phyloP scores from a whole-genome alignment of 2,888 invertebrate species.

The Drosophila greeni region DNA sequence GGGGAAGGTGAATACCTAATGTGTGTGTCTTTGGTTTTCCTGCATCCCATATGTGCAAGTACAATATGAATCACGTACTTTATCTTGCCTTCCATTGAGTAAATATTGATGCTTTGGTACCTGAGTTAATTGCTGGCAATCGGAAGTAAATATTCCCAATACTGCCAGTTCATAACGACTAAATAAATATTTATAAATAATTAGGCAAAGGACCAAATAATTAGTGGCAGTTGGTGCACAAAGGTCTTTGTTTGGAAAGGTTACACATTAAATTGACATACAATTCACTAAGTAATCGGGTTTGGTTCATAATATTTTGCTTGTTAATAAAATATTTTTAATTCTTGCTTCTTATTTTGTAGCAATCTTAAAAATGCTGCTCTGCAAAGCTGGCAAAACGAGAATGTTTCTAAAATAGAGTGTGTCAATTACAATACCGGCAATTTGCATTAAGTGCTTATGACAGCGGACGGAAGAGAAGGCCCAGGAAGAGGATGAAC shows the following conservation, averaged over 20 bases:
- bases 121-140: constrained; percentile 21
- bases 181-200: constrained; percentile 33
- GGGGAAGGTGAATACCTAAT: constrained; percentile 1
- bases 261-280: neutral
- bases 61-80: neutral
- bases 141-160: constrained; percentile 13
- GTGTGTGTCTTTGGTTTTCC: constrained; percentile 1
- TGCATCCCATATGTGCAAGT: constrained; percentile 11
- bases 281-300: neutral
- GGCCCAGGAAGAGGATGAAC: constrained; percentile 44
- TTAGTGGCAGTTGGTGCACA: neutral
- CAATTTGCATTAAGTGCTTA: constrained; percentile 55
- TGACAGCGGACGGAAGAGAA: constrained; percentile 11
- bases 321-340: neutral
- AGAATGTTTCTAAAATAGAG: neutral
- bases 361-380: neutral
- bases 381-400: neutral
- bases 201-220: constrained; percentile 1
- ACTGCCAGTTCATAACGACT: constrained; percentile 5
- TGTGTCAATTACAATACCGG: constrained; percentile 19
- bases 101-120: constrained; percentile 25
- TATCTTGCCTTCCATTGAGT: constrained; percentile 13
- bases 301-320: neutral
- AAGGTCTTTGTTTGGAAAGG: neutral
- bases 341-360: neutral